Evolutionary conservation across 2,797 vertebrate genomes (phyloP), one percentile per base, ranked within the genome.

Genomic region (Anas acuta): DNA sequence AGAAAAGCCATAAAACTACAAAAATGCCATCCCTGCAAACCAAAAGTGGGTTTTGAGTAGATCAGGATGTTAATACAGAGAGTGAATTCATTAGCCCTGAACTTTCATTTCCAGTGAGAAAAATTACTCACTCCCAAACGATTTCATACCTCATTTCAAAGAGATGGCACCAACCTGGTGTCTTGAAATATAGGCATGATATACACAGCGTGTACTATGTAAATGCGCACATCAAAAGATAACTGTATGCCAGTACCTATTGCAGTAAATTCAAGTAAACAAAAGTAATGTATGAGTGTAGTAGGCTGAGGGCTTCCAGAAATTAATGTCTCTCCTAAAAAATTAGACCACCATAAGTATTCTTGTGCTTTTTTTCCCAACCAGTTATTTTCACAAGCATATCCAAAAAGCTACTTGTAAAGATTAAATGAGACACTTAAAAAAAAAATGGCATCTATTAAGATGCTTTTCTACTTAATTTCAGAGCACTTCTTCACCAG

Each of bases 391-490:
- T 93, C 81, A 75, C 78, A 83, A 92, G 75, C 37, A 91, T 0
- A 11, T 64, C 91, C 86, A 54, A 95, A 95, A 94, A 92, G 80
- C 85, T 67, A 76, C 86, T 94, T 86, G n/a, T 14, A 92, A 86
- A 87, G 87, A 94, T 92, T 90, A 79, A 90, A 82, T 25, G 65
- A 78, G 47, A 82, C 56, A 70, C 65, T 93, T 89, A 95, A 91
- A 94, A 87, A 87, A 87, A 69, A 77, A 92, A 89, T 3, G 37
- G 86, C 65, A 22, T 10, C 84, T 84, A 90, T 92, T 89, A 93
- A 47, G 86, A 92, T 74, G 58, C 18, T 96, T 90, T 89, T 56
- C 90, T 53, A 53, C 43, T 62, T 89, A 62, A 80, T 80, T 89
- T 85, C 88, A 93, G 81, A 85, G 66, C 62, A 51, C 49, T 93